Conservation (phyloP, 2,797 vertebrate genomes). For the Myripristis jacobus region DNA sequence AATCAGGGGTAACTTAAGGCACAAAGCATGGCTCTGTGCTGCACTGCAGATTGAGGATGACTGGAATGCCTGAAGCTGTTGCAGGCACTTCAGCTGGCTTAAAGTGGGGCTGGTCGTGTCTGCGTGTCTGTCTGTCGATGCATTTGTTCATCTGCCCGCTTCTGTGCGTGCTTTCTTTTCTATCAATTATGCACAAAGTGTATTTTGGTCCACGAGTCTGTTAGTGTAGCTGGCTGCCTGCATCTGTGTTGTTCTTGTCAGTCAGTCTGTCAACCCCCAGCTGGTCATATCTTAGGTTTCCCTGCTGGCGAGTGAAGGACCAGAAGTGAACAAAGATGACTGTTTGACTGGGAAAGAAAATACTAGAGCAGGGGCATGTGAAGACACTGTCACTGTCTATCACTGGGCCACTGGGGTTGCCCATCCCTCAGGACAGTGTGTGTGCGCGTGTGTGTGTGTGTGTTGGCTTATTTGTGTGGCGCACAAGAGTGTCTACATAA, state of each 20-base stretch:
- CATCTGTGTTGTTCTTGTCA: not conserved
- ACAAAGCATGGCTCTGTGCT: slow-evolving; percentile 58
- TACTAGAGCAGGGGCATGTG: not conserved
- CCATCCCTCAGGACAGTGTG: not conserved
- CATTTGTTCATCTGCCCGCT: slow-evolving; percentile 16
- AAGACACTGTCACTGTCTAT: not conserved
- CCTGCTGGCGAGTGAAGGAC: not conserved
- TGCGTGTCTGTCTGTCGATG: slow-evolving; percentile 13
- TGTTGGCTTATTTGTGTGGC: not conserved
- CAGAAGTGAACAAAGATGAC: not conserved
- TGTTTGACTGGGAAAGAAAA: not conserved
- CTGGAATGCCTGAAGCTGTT: slow-evolving; percentile 32
- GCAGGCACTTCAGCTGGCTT: slow-evolving; percentile 49
- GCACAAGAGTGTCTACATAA: not conserved
- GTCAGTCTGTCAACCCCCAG: not conserved
- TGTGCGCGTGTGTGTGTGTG: not conserved
- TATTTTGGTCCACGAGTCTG: slow-evolving; percentile 21
- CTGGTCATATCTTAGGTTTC: not conserved
- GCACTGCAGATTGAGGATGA: slow-evolving; percentile 25
- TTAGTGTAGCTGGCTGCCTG: not conserved
- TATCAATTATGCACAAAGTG: slow-evolving; percentile 28
- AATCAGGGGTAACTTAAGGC: slow-evolving; percentile 26
- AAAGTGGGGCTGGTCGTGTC: slow-evolving; percentile 8
- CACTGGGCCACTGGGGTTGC: not conserved
- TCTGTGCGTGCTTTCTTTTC: slow-evolving; percentile 17